Conservation (phyloP, 1,140 invertebrate genomes). For the Zaprionus taronus region DNA sequence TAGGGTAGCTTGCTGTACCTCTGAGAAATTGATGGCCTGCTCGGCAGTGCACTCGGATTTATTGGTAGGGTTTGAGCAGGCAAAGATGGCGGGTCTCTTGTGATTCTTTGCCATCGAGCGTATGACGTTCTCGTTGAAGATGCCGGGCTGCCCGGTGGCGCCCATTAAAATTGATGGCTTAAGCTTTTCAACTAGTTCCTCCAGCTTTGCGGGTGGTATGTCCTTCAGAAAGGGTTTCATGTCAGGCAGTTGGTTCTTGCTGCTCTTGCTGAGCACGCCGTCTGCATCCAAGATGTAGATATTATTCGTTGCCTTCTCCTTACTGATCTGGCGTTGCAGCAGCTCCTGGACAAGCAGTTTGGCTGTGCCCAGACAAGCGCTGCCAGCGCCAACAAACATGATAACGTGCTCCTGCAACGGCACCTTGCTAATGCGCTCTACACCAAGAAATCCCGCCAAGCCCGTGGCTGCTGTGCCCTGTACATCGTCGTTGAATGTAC, state of each 20-base stretch:
- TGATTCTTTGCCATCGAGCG: conserved; percentile 88
- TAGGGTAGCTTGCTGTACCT: conserved; percentile 81
- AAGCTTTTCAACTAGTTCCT: conserved; percentile 90
- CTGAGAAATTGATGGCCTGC: conserved; percentile 92
- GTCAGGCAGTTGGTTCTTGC: conserved; percentile 90
- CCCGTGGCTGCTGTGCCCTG: conserved; percentile 97
- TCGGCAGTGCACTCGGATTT: conserved; percentile 98
- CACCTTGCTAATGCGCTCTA: conserved; percentile 91
- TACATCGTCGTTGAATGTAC: conserved; percentile 99
- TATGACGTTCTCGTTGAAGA: conserved; percentile 94
- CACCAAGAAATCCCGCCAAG: conserved; percentile 94
- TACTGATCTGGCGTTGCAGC: conserved; percentile 52
- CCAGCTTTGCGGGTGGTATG: conserved; percentile 89
- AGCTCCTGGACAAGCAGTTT: conserved; percentile 88
- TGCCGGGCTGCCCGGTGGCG: conserved; percentile 93
- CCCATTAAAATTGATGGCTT: conserved; percentile 90
- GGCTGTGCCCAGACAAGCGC: conserved; percentile 95
- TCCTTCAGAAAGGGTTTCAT: conserved; percentile 92
- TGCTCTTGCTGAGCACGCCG: conserved; percentile 90
- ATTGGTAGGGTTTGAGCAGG: conserved; percentile 97
- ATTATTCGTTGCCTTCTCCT: conserved; percentile 89
- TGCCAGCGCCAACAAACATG: conserved; percentile 97
- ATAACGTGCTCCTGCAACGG: conserved; percentile 92
- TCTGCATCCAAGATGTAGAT: conserved; percentile 90
- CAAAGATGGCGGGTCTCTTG: conserved; percentile 91